phyloP scores from a whole-genome alignment of 2,797 vertebrate species.

The Harpagifer antarcticus region DNA sequence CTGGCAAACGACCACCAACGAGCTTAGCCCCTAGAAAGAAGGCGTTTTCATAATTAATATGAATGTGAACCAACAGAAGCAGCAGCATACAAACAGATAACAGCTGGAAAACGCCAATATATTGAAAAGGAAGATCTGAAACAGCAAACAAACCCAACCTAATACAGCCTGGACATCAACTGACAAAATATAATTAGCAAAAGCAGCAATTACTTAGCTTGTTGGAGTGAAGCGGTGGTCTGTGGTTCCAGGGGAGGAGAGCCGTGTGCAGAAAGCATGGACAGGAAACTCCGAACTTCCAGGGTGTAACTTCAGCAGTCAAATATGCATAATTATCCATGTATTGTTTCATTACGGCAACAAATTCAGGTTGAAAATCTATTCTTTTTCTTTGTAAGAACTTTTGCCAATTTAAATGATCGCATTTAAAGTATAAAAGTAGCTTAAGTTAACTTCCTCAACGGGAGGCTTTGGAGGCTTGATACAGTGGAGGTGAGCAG shows the following conservation, averaged over 20 bases:
- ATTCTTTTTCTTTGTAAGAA: too few species aligned
- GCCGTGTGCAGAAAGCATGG: not conserved
- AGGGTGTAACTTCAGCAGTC: not conserved
- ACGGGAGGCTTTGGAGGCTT: too few species aligned
- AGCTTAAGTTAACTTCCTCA: too few species aligned
- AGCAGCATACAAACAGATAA: constrained; percentile 35
- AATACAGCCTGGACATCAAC: not conserved
- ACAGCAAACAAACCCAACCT: not conserved
- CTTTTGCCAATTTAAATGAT: too few species aligned
- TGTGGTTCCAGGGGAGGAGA: not conserved
- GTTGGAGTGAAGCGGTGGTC: not conserved
- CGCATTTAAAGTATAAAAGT: too few species aligned
- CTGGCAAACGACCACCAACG: constrained; percentile 43
- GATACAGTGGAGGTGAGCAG: too few species aligned
- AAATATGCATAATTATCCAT: not conserved
- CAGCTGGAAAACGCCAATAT: constrained; percentile 1
- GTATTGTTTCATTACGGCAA: too few species aligned
- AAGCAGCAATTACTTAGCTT: constrained; percentile 4
- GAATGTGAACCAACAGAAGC: constrained; percentile 51
- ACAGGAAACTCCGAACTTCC: not conserved
- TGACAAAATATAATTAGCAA: not conserved
- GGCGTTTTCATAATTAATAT: constrained; percentile 39
- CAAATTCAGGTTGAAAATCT: too few species aligned
- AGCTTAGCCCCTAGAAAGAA: constrained; percentile 36
- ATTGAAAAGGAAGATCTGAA: constrained; percentile 17